These are phyloP conservation scores for Neolamprologus kungweensis DNA, from an alignment of 2,113 vertebrate genomes.

Conservation along the genomic window DNA sequence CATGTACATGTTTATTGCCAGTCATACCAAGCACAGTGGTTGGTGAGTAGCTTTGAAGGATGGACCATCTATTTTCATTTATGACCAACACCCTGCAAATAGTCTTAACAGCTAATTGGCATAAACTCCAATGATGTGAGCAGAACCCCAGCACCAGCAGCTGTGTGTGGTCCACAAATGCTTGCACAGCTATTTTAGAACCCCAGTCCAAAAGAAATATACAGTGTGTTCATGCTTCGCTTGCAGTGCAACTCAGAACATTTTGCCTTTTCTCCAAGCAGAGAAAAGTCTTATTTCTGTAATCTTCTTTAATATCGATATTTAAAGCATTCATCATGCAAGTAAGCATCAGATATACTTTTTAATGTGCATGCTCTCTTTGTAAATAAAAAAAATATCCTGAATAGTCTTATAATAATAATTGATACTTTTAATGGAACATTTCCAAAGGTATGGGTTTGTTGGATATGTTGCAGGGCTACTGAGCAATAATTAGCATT, in stretches of 20 bases:
- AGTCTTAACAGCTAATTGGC: conserved; percentile 39
- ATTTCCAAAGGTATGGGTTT: background rate
- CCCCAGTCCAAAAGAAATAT: conserved; percentile 19
- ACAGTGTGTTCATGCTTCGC: conserved; percentile 9
- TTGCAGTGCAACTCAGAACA: conserved; percentile 1
- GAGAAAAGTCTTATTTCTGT: conserved; percentile 27
- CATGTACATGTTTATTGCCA: background rate
- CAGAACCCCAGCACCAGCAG: conserved; percentile 17
- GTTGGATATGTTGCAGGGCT: background rate
- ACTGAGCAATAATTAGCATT: conserved; percentile 8
- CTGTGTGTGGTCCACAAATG: conserved; percentile 47
- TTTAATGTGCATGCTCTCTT: background rate
- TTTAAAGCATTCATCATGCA: background rate
- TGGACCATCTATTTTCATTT: conserved; percentile 38
- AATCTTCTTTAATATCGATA: background rate
- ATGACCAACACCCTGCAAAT: conserved; percentile 36
- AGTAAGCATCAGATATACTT: background rate
- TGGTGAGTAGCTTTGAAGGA: background rate
- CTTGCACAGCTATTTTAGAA: conserved; percentile 41
- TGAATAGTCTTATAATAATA: background rate
- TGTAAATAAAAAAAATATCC: background rate
- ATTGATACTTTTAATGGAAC: background rate
- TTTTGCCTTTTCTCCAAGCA: conserved; percentile 2
- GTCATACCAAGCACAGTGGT: background rate
- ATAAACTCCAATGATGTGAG: conserved; percentile 41